phyloP scores from a whole-genome alignment of 2,888 invertebrate genomes.

The Cataglyphis livida region DNA sequence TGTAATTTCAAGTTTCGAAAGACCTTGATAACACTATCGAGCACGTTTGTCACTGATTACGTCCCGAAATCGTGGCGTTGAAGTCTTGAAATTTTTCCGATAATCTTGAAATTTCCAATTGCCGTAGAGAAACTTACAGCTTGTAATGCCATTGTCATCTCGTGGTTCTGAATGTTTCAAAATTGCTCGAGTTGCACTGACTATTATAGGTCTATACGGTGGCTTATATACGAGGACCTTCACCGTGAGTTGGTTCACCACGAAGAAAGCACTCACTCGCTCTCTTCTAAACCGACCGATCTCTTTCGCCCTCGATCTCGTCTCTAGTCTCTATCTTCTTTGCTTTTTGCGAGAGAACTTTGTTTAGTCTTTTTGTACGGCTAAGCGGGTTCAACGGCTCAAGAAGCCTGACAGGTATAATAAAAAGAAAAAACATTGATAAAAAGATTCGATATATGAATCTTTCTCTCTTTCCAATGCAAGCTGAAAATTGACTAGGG shows the following conservation, averaged over 20 bases:
- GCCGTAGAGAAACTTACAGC: conserved; percentile 73
- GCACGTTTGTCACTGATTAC: background rate
- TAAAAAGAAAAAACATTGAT: conserved; percentile 9
- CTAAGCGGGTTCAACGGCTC: conserved; percentile 64
- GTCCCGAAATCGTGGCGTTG: conserved; percentile 4
- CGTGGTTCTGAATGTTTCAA: conserved; percentile 59
- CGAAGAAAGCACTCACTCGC: conserved; percentile 81
- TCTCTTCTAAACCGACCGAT: conserved; percentile 79
- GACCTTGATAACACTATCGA: background rate
- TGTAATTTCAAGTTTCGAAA: background rate
- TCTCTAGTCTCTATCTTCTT: conserved; percentile 73
- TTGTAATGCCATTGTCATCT: conserved; percentile 68
- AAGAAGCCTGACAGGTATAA: background rate
- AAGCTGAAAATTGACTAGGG: background rate
- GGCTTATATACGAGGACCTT: conserved; percentile 85
- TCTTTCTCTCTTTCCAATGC: background rate
- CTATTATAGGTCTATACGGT: conserved; percentile 76
- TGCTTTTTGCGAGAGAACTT: conserved; percentile 53
- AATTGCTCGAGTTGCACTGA: conserved; percentile 77
- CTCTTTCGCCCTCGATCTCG: conserved; percentile 77
- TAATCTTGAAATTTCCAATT: background rate
- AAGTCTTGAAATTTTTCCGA: background rate
- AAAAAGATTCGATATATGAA: background rate
- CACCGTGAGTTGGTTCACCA: conserved; percentile 77
- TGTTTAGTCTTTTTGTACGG: conserved; percentile 34